phyloP scores from a whole-genome alignment of 2,113 vertebrate species.

The Varanus komodoensis region DNA sequence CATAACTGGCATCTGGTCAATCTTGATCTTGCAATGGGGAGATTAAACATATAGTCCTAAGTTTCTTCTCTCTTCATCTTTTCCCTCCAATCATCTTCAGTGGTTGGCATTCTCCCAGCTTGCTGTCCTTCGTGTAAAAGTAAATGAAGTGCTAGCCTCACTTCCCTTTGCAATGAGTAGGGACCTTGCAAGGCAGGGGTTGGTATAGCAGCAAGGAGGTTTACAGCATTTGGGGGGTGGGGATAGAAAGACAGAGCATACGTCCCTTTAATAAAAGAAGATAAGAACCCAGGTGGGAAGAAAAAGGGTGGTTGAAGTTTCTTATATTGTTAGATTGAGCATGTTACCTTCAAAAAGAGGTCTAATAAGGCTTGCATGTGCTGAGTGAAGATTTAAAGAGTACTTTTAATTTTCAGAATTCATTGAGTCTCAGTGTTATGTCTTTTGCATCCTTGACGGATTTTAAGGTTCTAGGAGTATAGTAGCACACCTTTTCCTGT shows the following conservation, averaged over 20 bases:
- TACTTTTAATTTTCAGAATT: no score
- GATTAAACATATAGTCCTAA: constrained; percentile 76
- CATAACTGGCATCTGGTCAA: neutral
- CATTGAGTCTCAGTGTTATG: no score
- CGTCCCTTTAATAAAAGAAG: no score
- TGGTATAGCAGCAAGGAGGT: neutral
- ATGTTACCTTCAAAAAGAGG: no score
- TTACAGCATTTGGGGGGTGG: neutral
- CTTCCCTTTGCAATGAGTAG: constrained; percentile 9
- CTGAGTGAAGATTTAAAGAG: no score
- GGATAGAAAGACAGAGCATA: neutral
- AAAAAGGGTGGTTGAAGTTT: neutral
- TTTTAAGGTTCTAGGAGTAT: neutral
- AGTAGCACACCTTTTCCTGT: neutral
- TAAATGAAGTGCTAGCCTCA: constrained; percentile 76
- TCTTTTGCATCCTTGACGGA: no score
- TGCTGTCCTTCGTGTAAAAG: constrained; percentile 84
- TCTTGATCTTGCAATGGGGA: constrained; percentile 54
- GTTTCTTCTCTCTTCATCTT: constrained; percentile 23
- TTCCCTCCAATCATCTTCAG: constrained; percentile 69
- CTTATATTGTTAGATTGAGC: neutral
- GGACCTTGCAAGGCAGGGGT: neutral
- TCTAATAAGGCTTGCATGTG: neutral
- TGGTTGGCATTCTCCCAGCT: constrained; percentile 89
- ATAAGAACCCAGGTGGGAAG: neutral